Evolutionary conservation across 1,140 invertebrate species (phyloP).

Genomic region (Dolichoris vasculosae): DNA sequence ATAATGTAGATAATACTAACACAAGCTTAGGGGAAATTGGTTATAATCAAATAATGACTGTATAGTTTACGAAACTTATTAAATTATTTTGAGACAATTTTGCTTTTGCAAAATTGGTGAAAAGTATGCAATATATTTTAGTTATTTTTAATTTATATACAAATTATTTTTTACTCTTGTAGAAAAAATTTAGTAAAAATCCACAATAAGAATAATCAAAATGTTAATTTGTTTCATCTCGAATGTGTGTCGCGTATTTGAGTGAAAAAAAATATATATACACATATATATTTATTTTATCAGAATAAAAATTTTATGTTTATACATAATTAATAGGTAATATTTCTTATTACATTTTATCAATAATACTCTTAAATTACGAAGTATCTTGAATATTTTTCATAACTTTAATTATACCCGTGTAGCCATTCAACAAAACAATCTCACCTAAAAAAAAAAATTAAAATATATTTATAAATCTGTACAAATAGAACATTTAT

Average conservation of each 20-base stretch:
- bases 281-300: conserved; percentile 44
- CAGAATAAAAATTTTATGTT: conserved; percentile 46
- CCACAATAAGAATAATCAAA: conserved; percentile 10
- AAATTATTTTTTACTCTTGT: conserved; percentile 20
- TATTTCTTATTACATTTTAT: background rate
- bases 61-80: conserved; percentile 35
- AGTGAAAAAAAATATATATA: conserved; percentile 21
- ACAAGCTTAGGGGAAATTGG: background rate
- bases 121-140: conserved; percentile 36
- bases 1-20: conserved; percentile 53
- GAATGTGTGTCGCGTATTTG: too few species aligned
- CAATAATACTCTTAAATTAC: background rate
- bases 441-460: conserved; percentile 55
- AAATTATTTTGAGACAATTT: conserved; percentile 19
- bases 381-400: conserved; percentile 24
- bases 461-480: background rate
- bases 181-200: conserved; percentile 3
- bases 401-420: conserved; percentile 51
- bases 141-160: conserved; percentile 37
- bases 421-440: conserved; percentile 53
- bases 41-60: conserved; percentile 16
- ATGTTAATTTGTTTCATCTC: conserved; percentile 23
- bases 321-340: conserved; percentile 21
- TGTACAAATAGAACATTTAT: conserved; percentile 1
- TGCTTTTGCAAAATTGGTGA: conserved; percentile 32